phyloP scores from a whole-genome alignment of 2,888 invertebrate genomes.

The Balanococcus diminutus region DNA sequence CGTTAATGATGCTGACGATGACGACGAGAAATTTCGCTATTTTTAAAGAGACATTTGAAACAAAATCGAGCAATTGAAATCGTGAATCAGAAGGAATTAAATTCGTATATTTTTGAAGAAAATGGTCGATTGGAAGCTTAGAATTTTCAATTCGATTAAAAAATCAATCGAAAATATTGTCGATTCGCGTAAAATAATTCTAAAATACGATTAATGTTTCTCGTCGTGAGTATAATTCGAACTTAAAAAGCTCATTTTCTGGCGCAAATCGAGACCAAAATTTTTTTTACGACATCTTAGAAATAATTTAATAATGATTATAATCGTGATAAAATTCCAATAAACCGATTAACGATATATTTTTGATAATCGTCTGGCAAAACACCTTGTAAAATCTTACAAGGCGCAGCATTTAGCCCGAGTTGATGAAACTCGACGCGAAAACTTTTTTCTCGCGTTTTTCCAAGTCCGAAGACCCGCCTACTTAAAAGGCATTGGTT shows the following conservation, averaged over 20 bases:
- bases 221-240: too few relatives aligned
- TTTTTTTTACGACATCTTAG: background rate
- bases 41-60: background rate
- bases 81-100: background rate
- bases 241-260: background rate
- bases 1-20: background rate
- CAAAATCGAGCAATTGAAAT: too few relatives aligned
- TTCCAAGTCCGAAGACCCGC: conserved; percentile 45
- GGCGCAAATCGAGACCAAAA: background rate
- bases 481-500: conserved; percentile 51
- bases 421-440: conserved; percentile 25
- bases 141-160: too few relatives aligned
- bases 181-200: too few relatives aligned
- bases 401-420: conserved; percentile 19
- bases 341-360: conserved; percentile 1
- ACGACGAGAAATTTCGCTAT: background rate
- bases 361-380: conserved; percentile 7
- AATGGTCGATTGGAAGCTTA: background rate
- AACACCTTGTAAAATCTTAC: conserved; percentile 2
- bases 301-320: background rate
- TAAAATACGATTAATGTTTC: background rate
- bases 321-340: background rate
- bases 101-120: background rate
- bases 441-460: conserved; percentile 30
- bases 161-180: too few relatives aligned